Evolutionary conservation across 2,113 vertebrate species (phyloP).

Genomic region (Narcine bancroftii): DNA sequence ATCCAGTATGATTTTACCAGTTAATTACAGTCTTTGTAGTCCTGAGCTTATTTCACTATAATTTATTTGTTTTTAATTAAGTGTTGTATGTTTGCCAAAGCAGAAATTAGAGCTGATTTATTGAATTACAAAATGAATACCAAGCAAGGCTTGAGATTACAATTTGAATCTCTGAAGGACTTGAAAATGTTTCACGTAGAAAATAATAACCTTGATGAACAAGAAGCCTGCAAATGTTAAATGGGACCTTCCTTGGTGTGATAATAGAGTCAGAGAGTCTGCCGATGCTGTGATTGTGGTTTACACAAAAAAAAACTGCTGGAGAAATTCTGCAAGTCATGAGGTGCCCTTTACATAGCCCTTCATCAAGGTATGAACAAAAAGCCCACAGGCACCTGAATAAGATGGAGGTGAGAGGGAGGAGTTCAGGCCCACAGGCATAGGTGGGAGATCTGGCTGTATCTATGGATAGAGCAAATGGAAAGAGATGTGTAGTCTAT

Average conservation of each 20-base stretch:
- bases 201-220: neutral
- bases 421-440: too few species aligned
- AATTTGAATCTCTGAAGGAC: neutral
- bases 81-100: neutral
- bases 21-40: neutral
- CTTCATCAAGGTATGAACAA: too few species aligned
- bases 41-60: neutral
- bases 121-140: neutral
- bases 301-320: too few species aligned
- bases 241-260: too few species aligned
- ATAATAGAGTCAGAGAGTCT: neutral
- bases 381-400: too few species aligned
- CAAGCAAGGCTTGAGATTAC: neutral
- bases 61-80: constrained; percentile 23
- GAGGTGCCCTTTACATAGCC: too few species aligned
- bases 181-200: neutral
- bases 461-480: neutral
- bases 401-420: too few species aligned
- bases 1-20: neutral
- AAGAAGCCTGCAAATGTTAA: neutral
- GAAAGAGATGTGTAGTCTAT: neutral
- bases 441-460: neutral
- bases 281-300: too few species aligned
- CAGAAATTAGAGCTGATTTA: constrained; percentile 5
- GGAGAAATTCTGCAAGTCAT: too few species aligned